Conservation (phyloP, 2,888 invertebrate species). For the Acleris sparsana region DNA sequence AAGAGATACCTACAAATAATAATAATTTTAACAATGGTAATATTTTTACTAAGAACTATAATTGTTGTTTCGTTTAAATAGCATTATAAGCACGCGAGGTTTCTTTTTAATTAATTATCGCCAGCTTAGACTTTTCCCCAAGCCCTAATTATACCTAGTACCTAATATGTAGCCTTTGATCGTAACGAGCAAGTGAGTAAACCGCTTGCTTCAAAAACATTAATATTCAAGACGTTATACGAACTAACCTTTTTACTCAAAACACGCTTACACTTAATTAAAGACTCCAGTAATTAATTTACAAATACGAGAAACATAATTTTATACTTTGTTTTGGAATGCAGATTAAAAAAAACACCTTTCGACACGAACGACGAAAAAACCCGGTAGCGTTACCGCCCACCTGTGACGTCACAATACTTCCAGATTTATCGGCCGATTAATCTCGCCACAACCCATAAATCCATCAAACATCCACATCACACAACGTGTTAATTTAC, state of each 20-base stretch:
- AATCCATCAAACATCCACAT: slow-evolving; percentile 72
- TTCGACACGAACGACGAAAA: slow-evolving; percentile 39
- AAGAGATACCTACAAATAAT: too few species aligned
- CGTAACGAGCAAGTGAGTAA: too few species aligned
- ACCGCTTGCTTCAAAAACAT: slow-evolving; percentile 4
- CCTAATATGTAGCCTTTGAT: too few species aligned
- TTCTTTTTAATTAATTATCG: too few species aligned
- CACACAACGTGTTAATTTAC: slow-evolving; percentile 71
- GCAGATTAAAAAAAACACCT: slow-evolving; percentile 20
- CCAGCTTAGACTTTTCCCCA: background rate
- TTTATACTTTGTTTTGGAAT: slow-evolving; percentile 21
- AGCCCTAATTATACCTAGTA: too few species aligned
- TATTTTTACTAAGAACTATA: too few species aligned
- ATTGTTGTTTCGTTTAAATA: too few species aligned
- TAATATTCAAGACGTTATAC: slow-evolving; percentile 22
- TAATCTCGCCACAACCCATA: slow-evolving; percentile 68
- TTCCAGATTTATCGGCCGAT: slow-evolving; percentile 62
- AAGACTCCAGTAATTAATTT: slow-evolving; percentile 32
- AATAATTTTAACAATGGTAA: too few species aligned
- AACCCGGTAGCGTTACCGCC: slow-evolving; percentile 55
- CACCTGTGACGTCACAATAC: slow-evolving; percentile 54
- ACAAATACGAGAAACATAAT: slow-evolving; percentile 19
- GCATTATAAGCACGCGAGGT: too few species aligned
- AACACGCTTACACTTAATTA: slow-evolving; percentile 29
- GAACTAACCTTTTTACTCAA: slow-evolving; percentile 12